Evolutionary conservation across 2,113 vertebrate genomes (phyloP), one percentile per base, ranked within the genome.

Genomic region (Odontophorus gujanensis): DNA sequence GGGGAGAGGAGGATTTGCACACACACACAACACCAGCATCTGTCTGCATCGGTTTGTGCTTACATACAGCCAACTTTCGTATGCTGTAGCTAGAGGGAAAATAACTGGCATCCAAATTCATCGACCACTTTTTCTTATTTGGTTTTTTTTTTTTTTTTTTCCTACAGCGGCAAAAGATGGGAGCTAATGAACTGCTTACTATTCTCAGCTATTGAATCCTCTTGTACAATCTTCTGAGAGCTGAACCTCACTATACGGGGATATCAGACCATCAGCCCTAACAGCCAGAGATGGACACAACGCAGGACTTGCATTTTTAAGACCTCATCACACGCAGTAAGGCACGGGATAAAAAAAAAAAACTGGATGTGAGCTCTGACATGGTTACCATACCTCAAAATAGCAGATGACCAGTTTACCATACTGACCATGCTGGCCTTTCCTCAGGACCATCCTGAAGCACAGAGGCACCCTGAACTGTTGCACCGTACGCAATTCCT

Each of bases 381-480:
- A 93, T 50, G 73, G 89, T 73, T 73, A 65, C 67, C 90, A 65
- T 50, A 85, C 78, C 95, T 97, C 89, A 86, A 91, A 97, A 93
- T 69, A 97, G 78, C 96, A 96, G 91, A 98, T 96, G 98, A 98
- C 96, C 92, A 94, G 87, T 96, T 97, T 79, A 92, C 85, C 63
- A 85, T 75, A 91, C 94, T 95, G 95, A 99, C 97, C 98, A 99
- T 99, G 99, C 98, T 98, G 98, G 97, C 97, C 97, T 96, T 93
- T 97, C 96, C 91, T 96, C 92, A 87, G 96, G 97, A 97, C 87
- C 88, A 96, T 97, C 95, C 87, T 79, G 96, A 96, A 98, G 96
- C 95, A 98, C 92, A 97, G 96, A 94, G 89, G 83, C 97, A 92
- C 76, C 50, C 26, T 20, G 4, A 92, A 94, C 90, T 92, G 93